A percentile compares a stretch with the other conserved stretches of the same genome.
phyloP scores from a whole-genome alignment of 2,888 invertebrate genomes.

The Pristionchus entomophagus region DNA sequence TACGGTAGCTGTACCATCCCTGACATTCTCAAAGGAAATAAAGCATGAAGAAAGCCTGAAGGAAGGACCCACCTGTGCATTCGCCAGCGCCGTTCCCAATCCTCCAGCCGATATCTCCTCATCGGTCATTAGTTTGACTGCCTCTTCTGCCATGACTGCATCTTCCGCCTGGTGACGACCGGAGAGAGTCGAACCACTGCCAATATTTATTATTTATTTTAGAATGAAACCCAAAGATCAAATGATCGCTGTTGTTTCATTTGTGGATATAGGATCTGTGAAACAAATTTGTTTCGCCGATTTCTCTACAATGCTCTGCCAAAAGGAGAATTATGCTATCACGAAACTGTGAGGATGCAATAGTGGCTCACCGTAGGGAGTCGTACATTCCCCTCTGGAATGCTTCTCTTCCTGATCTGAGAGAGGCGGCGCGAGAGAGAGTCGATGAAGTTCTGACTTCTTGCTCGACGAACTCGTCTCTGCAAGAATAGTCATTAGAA shows the following conservation, averaged over 20 bases:
- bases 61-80: conserved; percentile 48
- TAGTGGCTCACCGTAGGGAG: background rate
- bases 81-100: conserved; percentile 44
- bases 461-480: conserved; percentile 50
- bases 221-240: background rate
- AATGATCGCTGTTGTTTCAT: background rate
- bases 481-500: too few species aligned
- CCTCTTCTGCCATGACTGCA: conserved; percentile 61
- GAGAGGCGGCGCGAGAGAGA: background rate
- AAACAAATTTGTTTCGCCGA: too few species aligned
- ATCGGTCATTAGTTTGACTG: conserved; percentile 59
- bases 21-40: too few species aligned
- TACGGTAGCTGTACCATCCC: too few species aligned
- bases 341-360: background rate
- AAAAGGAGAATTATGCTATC: background rate
- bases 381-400: conserved; percentile 57
- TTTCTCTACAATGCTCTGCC: too few species aligned
- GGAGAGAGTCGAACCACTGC: conserved; percentile 8
- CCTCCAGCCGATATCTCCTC: conserved; percentile 17
- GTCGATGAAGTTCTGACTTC: conserved; percentile 47
- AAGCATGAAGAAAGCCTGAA: too few species aligned
- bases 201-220: background rate
- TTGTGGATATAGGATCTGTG: too few species aligned
- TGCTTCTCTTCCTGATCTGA: conserved; percentile 57
- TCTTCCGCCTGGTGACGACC: conserved; percentile 54